Conservation (phyloP, 2,797 vertebrate species). For the Hephaestus fuliginosus region DNA sequence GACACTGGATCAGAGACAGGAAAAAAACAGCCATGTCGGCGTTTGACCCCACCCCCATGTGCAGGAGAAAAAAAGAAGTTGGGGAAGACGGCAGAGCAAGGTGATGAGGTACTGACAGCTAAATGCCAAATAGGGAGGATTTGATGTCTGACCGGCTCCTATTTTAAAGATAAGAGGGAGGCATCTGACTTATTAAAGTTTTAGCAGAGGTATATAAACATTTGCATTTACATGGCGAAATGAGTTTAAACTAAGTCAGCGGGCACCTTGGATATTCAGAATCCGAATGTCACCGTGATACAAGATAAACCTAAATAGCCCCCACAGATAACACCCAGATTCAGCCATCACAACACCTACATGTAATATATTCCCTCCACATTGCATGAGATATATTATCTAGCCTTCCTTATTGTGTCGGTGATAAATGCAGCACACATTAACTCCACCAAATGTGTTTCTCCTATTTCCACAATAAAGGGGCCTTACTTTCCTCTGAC, state of each 20-base stretch:
- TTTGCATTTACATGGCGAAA: constrained; percentile 57
- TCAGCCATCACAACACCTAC: constrained; percentile 70
- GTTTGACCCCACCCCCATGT: constrained; percentile 74
- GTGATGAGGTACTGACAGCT: constrained; percentile 70
- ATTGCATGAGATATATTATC: constrained; percentile 80
- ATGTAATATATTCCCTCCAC: constrained; percentile 73
- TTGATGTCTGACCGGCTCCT: constrained; percentile 62
- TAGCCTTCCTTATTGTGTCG: constrained; percentile 75
- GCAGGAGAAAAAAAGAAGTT: constrained; percentile 12
- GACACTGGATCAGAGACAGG: constrained; percentile 74
- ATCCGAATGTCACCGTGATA: constrained; percentile 71
- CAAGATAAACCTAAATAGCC: constrained; percentile 77
- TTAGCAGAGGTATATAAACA: constrained; percentile 45
- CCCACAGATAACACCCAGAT: constrained; percentile 65
- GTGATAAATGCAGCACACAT: constrained; percentile 85
- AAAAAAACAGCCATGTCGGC: constrained; percentile 54
- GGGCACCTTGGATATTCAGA: constrained; percentile 71
- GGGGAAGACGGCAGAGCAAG: constrained; percentile 40
- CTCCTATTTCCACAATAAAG: constrained; percentile 84
- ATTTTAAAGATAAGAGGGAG: constrained; percentile 68
- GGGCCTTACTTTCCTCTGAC: constrained; percentile 82
- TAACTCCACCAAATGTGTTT: constrained; percentile 81
- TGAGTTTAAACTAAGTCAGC: constrained; percentile 68
- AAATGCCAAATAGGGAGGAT: constrained; percentile 74
- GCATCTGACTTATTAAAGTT: constrained; percentile 72